Percentiles rank a stretch among this genome's conserved stretches.
Conservation (phyloP, 2,888 invertebrate species). For the Rhagium mordax region DNA sequence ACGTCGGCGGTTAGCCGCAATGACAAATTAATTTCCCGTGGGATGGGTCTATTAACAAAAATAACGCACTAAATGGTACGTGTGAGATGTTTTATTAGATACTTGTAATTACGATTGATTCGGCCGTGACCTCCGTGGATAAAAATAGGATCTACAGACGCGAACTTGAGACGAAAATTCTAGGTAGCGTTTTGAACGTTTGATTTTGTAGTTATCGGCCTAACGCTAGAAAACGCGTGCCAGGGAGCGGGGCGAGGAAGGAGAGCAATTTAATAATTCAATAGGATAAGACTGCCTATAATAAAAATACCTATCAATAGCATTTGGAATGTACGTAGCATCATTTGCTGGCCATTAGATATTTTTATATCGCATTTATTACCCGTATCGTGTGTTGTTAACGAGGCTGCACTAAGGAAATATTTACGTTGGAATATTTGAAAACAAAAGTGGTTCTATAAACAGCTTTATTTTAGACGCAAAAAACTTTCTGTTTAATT, state of each 20-base stretch:
- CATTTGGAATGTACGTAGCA: neutral
- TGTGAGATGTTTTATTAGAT: neutral
- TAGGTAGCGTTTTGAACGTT: neutral
- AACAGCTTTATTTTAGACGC: neutral
- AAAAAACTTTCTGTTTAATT: neutral
- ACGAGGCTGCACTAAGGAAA: neutral
- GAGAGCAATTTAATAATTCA: too few relatives aligned
- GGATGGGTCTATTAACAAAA: neutral
- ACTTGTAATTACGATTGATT: neutral
- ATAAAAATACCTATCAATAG: neutral
- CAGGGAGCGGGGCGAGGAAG: too few relatives aligned
- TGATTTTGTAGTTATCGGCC: neutral
- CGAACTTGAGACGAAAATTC: neutral
- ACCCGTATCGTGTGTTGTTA: neutral
- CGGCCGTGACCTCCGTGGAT: neutral
- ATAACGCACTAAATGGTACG: neutral
- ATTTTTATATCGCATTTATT: neutral
- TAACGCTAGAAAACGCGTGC: too few relatives aligned
- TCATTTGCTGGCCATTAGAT: neutral
- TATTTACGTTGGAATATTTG: neutral
- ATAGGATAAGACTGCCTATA: too few relatives aligned
- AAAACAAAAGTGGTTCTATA: neutral
- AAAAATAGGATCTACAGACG: neutral
- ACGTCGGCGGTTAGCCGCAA: neutral
- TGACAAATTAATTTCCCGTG: neutral